Base-by-base conservation (phyloP, 1,140 invertebrate genomes). In the Scaptodrosophila lebanonensis region DNA sequence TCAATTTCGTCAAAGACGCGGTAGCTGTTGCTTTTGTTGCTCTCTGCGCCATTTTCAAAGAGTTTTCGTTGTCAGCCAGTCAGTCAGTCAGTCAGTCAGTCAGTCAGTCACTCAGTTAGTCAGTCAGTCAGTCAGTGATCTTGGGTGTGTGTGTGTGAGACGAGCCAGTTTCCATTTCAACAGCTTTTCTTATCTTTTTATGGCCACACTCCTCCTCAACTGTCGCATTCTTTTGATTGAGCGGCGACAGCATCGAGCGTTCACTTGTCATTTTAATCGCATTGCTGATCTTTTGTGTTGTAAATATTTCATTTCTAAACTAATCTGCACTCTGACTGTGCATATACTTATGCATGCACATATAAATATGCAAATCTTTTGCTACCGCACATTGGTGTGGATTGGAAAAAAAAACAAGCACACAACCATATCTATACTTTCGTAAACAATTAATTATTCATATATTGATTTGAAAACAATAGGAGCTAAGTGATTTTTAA, bases 261-360 rank as follows among this genome's bases (percentile, higher is more conserved):
- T 49, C 54, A 72, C 59, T 73, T 73, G 68, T 73, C 82, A 73
- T 77, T 71, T 77, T 77, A 77, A 77, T 77, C 73, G 73, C 75
- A 64, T 79, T 79, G 73, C 66, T 57, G 71, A 75, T 75, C 70
- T 70, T 56, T 35, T 59, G 38, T 43, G 25, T 63, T 58, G 38
- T 58, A 62, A 47, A 63, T 62, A 62, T 62, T 61, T 62, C 60
- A 63, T 63, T 63, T 63, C 58, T 62, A 51, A n/a, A n/a, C n/a
- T n/a, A 51, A 35, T 50, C 33, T 17, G 27, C 27, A 11, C n/a
- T n/a, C n/a, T n/a, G n/a, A n/a, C n/a, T n/a, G n/a, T n/a, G n/a
- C n/a, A n/a, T n/a, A n/a, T n/a, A n/a, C n/a, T n/a, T n/a, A n/a
- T n/a, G n/a, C n/a, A n/a, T n/a, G n/a, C n/a, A n/a, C n/a, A n/a